Base-by-base conservation (phyloP, 1,140 invertebrate genomes). In the Leptoteleia sp. region DNA sequence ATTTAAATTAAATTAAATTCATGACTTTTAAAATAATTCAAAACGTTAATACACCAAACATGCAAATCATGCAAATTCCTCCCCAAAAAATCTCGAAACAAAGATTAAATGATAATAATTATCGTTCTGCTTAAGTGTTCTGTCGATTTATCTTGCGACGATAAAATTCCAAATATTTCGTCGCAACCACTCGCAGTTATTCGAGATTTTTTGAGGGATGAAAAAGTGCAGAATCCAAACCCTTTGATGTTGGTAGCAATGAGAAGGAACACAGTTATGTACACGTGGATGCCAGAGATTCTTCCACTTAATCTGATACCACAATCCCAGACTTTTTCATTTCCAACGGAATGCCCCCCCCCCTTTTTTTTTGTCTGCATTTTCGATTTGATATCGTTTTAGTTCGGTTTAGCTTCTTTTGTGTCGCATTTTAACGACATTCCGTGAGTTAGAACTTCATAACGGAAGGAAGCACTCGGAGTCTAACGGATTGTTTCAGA, bases 261-360 rank as follows among this genome's bases (percentile, higher is more conserved):
- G 15, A 47, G 16, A 37, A 45, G 59, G n/a, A n/a, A n/a, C n/a
- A 35, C 7, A 15, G 37, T 54, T 68, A 8, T 25, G 19, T 25
- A 27, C 29, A 50, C 50, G 43, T 65, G 50, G 65, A 65, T 57
- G 43, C 50, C 70, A 38, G 9, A 45, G 6, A 64, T 57, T 52
- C 38, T 65, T 64, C 22, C 65, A 29, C 47, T 35, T 59, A 61
- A 65, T 65, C 43, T 64, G 35, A 65, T 27, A 27, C 40, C 9
- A 13, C 50, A 8, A 73, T 57, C 50, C 50, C 57, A 50, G 59
- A 64, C 27, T 4, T 43, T 59, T 68, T 48, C 33, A 31, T 22
- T 55, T 50, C n/a, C 5, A 40, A 12, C 3, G 25, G 11, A 17
- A 59, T 13, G 25, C 6, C 22, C 22, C 22, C n/a, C n/a, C n/a